Evolutionary conservation across 1,140 invertebrate species (phyloP), one percentile per base, ranked within the genome.

Genomic region (Oryctes rhinoceros): DNA sequence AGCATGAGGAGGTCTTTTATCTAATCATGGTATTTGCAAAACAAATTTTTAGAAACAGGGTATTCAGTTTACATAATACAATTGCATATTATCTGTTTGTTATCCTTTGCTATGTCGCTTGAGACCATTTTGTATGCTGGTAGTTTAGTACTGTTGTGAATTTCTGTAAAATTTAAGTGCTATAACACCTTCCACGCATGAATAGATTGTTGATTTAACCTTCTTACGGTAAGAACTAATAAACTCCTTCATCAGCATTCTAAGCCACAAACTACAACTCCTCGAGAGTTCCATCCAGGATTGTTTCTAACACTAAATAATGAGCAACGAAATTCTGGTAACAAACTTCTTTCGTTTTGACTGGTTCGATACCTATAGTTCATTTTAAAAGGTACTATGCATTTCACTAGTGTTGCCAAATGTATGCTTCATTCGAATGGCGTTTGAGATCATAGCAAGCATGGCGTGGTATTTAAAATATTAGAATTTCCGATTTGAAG

Each of bases 71-170:
- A n/a, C 6, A 13, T 9, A 77, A 47, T 20, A 39, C 44, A 47
- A 77, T 77, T 48, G 44, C 48, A 77, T 77, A 77, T 47, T 77
- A 47, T 77, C 47, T 24, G 39, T 24, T 44, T 75, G 30, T 24
- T 35, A 75, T 37, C 4, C 6, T 37, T 75, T 7, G 30, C 30
- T 75, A n/a, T 44, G 30, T 44, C 9, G 39, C 39, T 44, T 44
- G 5, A 10, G 9, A 44, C 9, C 39, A 7, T 11, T 35, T 3
- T 15, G 20, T 75, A 15, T n/a, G 7, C 15, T 10, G 20, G 15
- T n/a, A 75, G 7, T 5, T 75, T 75, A 24, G 15, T 0, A 75
- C 30, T 37, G 24, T 10, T 75, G 71, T 75, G 71, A 44, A 44
- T 44, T 44, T 75, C 0, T 75, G n/a, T 35, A 75, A 75, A 75